Conservation (phyloP, 2,888 invertebrate species). For the Ormyrus rosae region DNA sequence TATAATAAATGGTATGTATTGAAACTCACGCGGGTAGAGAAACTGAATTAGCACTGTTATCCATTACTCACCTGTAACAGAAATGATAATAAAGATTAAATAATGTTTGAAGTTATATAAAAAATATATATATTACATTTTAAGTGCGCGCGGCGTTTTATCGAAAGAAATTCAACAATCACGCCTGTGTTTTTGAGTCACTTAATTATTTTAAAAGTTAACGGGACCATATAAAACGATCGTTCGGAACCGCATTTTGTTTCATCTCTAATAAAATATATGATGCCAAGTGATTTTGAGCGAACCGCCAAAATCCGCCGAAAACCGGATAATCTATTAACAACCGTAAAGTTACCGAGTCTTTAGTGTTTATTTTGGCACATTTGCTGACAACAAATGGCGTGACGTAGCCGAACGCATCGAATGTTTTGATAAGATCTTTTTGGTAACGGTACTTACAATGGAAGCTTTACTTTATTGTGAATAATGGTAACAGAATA, state of each 20-base stretch:
- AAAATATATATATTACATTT: background rate
- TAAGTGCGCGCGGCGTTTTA: too few relatives aligned
- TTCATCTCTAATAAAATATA: background rate
- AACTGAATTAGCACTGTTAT: background rate
- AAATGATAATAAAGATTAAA: slow-evolving; percentile 20
- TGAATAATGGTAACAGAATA: too few relatives aligned
- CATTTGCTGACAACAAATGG: background rate
- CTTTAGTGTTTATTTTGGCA: slow-evolving; percentile 18
- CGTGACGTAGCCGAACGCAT: background rate
- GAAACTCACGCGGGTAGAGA: slow-evolving; percentile 20
- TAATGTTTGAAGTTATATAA: background rate
- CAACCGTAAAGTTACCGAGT: background rate
- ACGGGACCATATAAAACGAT: too few relatives aligned
- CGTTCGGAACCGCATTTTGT: background rate
- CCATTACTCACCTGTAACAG: slow-evolving; percentile 32
- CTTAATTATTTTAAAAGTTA: too few relatives aligned
- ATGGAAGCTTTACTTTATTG: too few relatives aligned
- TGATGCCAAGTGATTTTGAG: slow-evolving; percentile 19
- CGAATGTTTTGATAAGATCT: slow-evolving; percentile 2
- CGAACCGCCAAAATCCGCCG: slow-evolving; percentile 20
- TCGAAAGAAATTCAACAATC: too few relatives aligned
- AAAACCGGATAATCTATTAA: slow-evolving; percentile 31
- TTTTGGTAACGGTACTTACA: background rate
- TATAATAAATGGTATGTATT: background rate
- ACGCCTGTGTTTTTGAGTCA: too few relatives aligned